Percentiles rank a stretch among this genome's conserved stretches.
phyloP scores from a whole-genome alignment of 2,797 vertebrate genomes.

The Falco biarmicus region DNA sequence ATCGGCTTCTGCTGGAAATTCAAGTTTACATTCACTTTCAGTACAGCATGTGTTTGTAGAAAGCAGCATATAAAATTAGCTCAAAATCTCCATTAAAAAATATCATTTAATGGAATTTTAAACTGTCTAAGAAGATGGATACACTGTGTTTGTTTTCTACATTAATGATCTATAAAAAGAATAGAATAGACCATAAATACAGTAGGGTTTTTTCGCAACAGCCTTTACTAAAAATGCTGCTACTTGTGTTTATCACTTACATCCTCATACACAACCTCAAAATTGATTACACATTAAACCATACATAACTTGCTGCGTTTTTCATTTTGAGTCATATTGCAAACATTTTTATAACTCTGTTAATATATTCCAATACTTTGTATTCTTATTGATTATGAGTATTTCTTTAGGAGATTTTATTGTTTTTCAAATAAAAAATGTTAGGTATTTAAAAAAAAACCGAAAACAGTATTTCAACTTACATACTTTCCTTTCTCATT shows the following conservation, averaged over 20 bases:
- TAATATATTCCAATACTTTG: slow-evolving; percentile 82
- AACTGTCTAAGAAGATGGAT: slow-evolving; percentile 76
- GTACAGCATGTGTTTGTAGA: not conserved
- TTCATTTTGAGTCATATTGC: slow-evolving; percentile 77
- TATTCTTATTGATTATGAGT: slow-evolving; percentile 83
- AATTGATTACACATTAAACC: slow-evolving; percentile 84
- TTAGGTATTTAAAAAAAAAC: slow-evolving; percentile 63
- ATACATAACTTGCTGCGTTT: slow-evolving; percentile 77
- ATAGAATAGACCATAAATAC: slow-evolving; percentile 79
- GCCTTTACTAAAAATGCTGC: slow-evolving; percentile 81
- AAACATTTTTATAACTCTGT: slow-evolving; percentile 82
- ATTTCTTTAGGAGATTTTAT: slow-evolving; percentile 81
- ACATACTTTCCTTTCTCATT: slow-evolving; percentile 56
- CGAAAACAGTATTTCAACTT: slow-evolving; percentile 60
- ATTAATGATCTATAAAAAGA: slow-evolving; percentile 84
- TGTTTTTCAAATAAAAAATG: slow-evolving; percentile 81
- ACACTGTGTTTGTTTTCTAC: slow-evolving; percentile 76
- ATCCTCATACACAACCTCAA: slow-evolving; percentile 74
- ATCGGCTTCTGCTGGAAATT: not conserved
- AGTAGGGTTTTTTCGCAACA: slow-evolving; percentile 73
- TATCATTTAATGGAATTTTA: slow-evolving; percentile 79
- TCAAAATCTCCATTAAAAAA: slow-evolving; percentile 76
- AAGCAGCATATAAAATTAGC: slow-evolving; percentile 57
- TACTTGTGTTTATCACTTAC: slow-evolving; percentile 81
- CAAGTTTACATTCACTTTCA: not conserved